Evolutionary conservation across 2,797 vertebrate species (phyloP).

Genomic region (Sciurus carolinensis): DNA sequence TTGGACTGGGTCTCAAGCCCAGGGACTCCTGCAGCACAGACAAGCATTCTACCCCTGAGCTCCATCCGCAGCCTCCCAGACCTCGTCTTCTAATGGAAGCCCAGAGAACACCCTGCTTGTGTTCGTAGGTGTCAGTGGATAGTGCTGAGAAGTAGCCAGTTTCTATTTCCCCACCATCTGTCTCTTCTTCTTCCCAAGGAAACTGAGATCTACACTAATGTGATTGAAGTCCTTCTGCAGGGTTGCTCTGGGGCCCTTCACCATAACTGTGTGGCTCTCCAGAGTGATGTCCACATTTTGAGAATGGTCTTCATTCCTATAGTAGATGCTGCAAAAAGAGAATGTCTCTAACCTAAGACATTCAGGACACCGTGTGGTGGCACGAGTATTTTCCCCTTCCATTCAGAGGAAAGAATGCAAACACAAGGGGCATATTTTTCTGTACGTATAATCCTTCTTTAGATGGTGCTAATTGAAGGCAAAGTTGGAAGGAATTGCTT

Average conservation of each 20-base stretch:
- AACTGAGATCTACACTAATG: background rate
- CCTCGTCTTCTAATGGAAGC: background rate
- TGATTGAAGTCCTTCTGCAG: background rate
- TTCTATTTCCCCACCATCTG: background rate
- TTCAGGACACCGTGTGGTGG: background rate
- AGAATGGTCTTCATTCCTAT: background rate
- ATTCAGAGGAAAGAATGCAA: background rate
- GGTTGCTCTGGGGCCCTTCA: background rate
- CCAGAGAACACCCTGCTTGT: background rate
- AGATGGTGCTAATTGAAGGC: background rate
- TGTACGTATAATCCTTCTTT: background rate
- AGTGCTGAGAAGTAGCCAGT: background rate
- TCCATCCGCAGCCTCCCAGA: background rate
- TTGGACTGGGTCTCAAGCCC: background rate
- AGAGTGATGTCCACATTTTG: background rate
- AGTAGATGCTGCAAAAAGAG: background rate
- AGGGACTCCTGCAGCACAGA: background rate
- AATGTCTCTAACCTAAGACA: background rate
- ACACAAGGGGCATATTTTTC: background rate
- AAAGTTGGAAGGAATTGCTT: slow-evolving; percentile 47
- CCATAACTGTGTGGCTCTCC: background rate
- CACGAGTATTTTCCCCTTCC: background rate
- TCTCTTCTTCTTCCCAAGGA: background rate
- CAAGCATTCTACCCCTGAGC: background rate
- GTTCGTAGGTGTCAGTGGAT: fast-evolving